Base-by-base conservation (phyloP, 1,140 invertebrate genomes). In the Cydia splendana region DNA sequence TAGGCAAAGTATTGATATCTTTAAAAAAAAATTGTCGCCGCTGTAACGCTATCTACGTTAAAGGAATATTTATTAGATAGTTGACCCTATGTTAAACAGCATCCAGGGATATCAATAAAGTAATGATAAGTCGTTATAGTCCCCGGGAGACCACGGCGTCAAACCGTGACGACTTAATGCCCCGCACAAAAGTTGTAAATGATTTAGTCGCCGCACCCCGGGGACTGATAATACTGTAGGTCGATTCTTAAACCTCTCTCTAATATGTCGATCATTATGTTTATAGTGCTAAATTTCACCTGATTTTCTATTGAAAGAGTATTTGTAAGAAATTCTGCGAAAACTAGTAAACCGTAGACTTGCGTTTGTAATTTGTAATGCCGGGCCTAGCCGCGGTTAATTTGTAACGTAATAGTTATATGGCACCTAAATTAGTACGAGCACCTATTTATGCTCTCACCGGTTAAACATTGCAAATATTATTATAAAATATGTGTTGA, bases 141-240 rank as follows among this genome's bases (percentile, higher is more conserved):
- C 75, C 76, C 77, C 75, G 42, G 51, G 79, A 74, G 74, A 74
- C 69, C 76, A 77, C 80, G 81, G 83, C 82, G 84, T 83, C 83
- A 82, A 75, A n/a, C 84, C 86, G 81, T 88, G 86, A 87, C 85
- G 84, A 87, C 84, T 84, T 89, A 81, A 85, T 85, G 87, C 86
- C 84, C 81, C 78, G 81, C 80, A 87, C 88, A 87, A 89, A 87
- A 82, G 83, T 83, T 86, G 87, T 87, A 84, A 91, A 87, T 84
- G 87, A 90, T 87, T 88, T 85, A 83, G 75, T 76, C 80, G 74
- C 65, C 67, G 79, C 85, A 73, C 85, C 88, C 85, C 77, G 77
- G 83, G 82, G 85, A 82, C 71, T 83, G 65, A 88, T 88, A 83
- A 84, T 79, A 75, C 48, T 20, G 76, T 42, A 65, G 76, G 74